Evolutionary conservation across 2,888 invertebrate genomes (phyloP).

Genomic region (Fissipunctia ypsillon): DNA sequence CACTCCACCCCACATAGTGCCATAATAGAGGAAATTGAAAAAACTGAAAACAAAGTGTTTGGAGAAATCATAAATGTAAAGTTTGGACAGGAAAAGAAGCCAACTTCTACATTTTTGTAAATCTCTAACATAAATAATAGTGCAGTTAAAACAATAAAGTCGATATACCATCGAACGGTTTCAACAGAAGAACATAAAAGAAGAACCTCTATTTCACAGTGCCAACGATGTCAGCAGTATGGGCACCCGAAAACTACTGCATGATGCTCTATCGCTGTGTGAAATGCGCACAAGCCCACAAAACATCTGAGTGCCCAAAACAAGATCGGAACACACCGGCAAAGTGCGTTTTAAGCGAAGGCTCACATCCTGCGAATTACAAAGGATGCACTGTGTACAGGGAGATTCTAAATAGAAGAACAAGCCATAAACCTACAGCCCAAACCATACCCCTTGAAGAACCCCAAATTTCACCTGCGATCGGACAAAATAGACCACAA

Average conservation of each 20-base stretch:
- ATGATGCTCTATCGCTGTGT: conserved; percentile 2
- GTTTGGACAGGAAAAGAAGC: not conserved
- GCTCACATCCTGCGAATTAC: not conserved
- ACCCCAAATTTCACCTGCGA: no score
- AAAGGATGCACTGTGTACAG: not conserved
- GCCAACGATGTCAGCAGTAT: not conserved
- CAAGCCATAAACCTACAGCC: not conserved
- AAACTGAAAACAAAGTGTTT: not conserved
- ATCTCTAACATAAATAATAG: not conserved
- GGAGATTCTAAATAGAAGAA: not conserved
- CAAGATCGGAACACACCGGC: not conserved
- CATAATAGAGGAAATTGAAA: not conserved
- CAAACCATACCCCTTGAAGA: no score
- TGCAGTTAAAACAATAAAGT: conserved; percentile 2
- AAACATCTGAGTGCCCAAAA: not conserved
- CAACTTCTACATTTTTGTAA: conserved; percentile 4
- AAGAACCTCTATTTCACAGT: not conserved
- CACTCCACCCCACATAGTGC: no score
- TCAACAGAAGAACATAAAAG: not conserved
- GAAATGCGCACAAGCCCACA: not conserved
- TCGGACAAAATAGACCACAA: no score
- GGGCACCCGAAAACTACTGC: not conserved
- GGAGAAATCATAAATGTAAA: conserved; percentile 3
- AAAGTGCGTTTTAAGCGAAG: not conserved
- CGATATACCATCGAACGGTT: not conserved